Percentiles rank a stretch among this genome's conserved stretches.
phyloP scores from a whole-genome alignment of 2,888 invertebrate genomes.

The Pterobdella sp. region DNA sequence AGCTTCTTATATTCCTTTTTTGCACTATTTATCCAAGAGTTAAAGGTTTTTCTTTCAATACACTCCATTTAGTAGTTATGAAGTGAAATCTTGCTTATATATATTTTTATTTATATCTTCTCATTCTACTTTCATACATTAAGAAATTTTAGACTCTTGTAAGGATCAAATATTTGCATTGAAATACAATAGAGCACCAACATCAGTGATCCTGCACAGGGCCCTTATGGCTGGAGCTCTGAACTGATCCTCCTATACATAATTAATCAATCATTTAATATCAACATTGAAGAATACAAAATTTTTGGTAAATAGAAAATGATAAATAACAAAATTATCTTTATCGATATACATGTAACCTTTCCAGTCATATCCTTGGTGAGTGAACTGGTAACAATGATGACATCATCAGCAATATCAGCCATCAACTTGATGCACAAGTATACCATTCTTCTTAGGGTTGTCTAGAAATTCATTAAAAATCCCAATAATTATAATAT shows the following conservation, averaged over 20 bases:
- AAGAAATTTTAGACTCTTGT: too few species aligned
- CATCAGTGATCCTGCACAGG: conserved; percentile 92
- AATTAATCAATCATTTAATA: conserved; percentile 10
- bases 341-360: conserved; percentile 27
- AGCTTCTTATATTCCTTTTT: too few species aligned
- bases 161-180: too few species aligned
- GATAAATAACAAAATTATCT: background rate
- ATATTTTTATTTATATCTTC: too few species aligned
- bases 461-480: too few species aligned
- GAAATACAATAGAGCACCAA: conserved; percentile 47
- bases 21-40: too few species aligned
- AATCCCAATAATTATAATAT: too few species aligned
- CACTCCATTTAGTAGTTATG: too few species aligned
- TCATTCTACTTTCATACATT: too few species aligned
- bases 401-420: conserved; percentile 90
- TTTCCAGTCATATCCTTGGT: conserved; percentile 95
- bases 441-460: conserved; percentile 87
- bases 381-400: conserved; percentile 87
- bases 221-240: conserved; percentile 92
- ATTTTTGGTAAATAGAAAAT: background rate
- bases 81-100: too few species aligned
- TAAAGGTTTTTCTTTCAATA: too few species aligned
- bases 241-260: conserved; percentile 70
- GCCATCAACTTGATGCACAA: conserved; percentile 83
- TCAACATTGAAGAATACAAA: background rate